phyloP scores from a whole-genome alignment of 1,140 invertebrate genomes.

The Calliphora vicina region DNA sequence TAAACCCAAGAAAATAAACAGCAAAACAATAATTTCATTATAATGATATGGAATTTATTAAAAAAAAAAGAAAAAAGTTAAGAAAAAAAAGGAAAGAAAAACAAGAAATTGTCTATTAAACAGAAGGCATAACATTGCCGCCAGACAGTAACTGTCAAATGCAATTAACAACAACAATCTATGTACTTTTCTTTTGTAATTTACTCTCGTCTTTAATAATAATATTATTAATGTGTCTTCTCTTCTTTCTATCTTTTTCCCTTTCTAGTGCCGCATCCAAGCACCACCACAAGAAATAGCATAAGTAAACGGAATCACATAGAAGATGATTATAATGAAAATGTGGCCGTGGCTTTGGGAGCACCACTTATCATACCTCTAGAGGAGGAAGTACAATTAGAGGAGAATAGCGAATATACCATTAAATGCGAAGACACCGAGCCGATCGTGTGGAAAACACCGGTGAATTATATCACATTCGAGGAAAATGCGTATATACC shows the following conservation, averaged over 20 bases:
- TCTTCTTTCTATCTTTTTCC: background rate
- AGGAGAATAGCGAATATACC: constrained; percentile 64
- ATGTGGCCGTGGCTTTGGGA: constrained; percentile 40
- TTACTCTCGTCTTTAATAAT: background rate
- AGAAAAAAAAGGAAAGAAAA: background rate
- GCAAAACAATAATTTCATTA: background rate
- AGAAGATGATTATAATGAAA: constrained; percentile 30
- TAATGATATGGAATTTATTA: background rate
- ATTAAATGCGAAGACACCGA: constrained; percentile 65
- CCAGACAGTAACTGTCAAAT: background rate
- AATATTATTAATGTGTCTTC: background rate
- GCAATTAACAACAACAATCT: constrained; percentile 12
- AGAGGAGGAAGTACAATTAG: constrained; percentile 64
- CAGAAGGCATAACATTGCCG: background rate
- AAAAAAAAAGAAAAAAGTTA: background rate
- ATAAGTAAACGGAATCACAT: constrained; percentile 11
- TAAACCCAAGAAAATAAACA: background rate
- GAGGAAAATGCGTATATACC: constrained; percentile 40
- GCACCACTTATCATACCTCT: constrained; percentile 64
- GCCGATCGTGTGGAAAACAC: constrained; percentile 62
- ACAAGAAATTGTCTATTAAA: constrained; percentile 1
- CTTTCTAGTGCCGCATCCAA: constrained; percentile 31
- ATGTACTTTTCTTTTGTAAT: background rate
- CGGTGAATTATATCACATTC: background rate
- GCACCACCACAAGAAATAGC: background rate